These are phyloP conservation scores for Limnephilus auricula DNA, from an alignment of 2,888 invertebrate genomes.

Conservation along the genomic window DNA sequence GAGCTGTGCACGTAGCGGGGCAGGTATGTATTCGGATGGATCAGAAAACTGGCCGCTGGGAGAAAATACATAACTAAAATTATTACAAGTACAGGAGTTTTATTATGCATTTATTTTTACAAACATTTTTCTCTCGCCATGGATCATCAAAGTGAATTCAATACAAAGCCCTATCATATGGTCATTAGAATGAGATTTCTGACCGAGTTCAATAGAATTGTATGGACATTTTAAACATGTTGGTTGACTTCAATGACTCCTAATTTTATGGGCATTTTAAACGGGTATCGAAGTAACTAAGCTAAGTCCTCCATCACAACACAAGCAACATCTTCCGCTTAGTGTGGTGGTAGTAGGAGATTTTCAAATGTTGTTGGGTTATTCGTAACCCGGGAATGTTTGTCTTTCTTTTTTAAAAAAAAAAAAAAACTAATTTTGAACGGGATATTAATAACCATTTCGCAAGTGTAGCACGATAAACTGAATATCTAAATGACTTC, in stretches of 20 bases:
- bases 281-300: background rate
- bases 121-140: too few relatives aligned
- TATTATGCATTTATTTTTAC: too few relatives aligned
- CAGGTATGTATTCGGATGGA: slow-evolving; percentile 91
- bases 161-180: background rate
- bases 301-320: too few relatives aligned
- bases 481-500: background rate
- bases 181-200: background rate
- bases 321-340: too few relatives aligned
- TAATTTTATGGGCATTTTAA: background rate
- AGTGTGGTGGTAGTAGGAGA: too few relatives aligned
- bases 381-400: too few relatives aligned
- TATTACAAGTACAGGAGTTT: background rate
- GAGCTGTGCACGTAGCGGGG: slow-evolving; percentile 84
- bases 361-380: too few relatives aligned
- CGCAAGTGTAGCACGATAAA: background rate
- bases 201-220: background rate
- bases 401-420: too few relatives aligned
- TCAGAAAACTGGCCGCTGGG: slow-evolving; percentile 83
- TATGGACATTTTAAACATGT: background rate
- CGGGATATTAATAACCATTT: background rate
- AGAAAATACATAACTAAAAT: background rate
- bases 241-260: too few relatives aligned
- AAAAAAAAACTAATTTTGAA: too few relatives aligned
- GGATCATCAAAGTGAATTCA: too few relatives aligned